Evolutionary conservation across 2,113 vertebrate genomes (phyloP).

Genomic region (Tachysurus fulvidraco): DNA sequence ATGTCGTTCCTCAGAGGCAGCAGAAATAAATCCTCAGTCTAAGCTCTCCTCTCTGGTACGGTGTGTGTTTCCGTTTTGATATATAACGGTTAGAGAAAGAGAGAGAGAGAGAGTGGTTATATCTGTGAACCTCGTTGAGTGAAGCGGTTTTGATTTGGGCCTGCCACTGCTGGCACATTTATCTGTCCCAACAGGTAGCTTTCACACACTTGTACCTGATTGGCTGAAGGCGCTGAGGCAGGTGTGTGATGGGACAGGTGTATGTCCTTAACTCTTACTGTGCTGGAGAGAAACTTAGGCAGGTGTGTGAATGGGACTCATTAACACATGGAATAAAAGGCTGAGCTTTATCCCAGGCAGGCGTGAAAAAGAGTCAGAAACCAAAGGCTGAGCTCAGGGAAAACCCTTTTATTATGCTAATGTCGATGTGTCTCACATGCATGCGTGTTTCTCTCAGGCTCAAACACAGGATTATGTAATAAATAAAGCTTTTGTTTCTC

Average conservation of each 20-base stretch:
- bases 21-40: slow-evolving; percentile 61
- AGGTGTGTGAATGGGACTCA: slow-evolving; percentile 52
- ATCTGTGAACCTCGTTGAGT: slow-evolving; percentile 57
- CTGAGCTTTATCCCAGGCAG: slow-evolving; percentile 58
- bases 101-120: slow-evolving; percentile 25
- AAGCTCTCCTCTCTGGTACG: slow-evolving; percentile 37
- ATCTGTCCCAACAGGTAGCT: slow-evolving; percentile 64
- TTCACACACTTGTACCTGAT: slow-evolving; percentile 64
- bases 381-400: slow-evolving; percentile 41
- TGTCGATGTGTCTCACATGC: slow-evolving; percentile 61
- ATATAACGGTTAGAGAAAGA: slow-evolving; percentile 40
- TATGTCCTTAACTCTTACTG: slow-evolving; percentile 63
- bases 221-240: slow-evolving; percentile 70
- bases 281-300: slow-evolving; percentile 62
- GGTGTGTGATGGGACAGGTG: slow-evolving; percentile 80
- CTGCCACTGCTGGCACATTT: slow-evolving; percentile 60
- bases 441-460: slow-evolving; percentile 52
- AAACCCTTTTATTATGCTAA: slow-evolving; percentile 68
- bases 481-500: slow-evolving; percentile 57
- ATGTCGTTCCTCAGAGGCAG: slow-evolving; percentile 70
- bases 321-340: slow-evolving; percentile 61
- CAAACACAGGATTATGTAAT: slow-evolving; percentile 21
- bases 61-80: slow-evolving; percentile 33
- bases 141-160: slow-evolving; percentile 68
- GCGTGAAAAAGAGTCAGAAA: slow-evolving; percentile 63